Evolutionary conservation across 2,888 invertebrate genomes (phyloP), one percentile per base, ranked within the genome.

Genomic region (Xestia c-nigrum): DNA sequence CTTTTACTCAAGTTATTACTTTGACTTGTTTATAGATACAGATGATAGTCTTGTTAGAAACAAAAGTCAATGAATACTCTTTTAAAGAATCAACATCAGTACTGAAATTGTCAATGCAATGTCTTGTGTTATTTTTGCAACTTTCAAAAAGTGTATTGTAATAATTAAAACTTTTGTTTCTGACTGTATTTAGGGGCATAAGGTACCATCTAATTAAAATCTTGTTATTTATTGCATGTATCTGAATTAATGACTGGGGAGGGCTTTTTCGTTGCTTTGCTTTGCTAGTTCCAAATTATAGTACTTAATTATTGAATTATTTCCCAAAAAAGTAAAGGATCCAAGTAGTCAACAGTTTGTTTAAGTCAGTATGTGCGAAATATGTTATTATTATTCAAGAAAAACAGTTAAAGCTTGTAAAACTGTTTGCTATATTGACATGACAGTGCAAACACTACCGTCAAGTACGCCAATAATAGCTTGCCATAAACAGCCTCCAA

Each of bases 161-260:
- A 40, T 59, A 19, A 31, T 31, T 31, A 31, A 31, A 5, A 57
- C 1, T 50, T 61, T 71, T 72, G 57, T 79, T n/a, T 6, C 24
- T 47, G 40, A 50, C 55, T 50, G 21, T 47, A 50, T 43, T 24
- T 50, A 55, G 24, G 40, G 63, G 59, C 5, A 5, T 68, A 69
- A 12, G 69, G 61, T 72, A 57, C 38, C 43, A 46, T 66, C 9
- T 72, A 40, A 46, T 72, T 46, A 24, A 38, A 79, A 38, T 59
- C 21, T 59, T 79, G 12, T 72, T 72, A 57, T 43, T 50, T 78
- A n/a, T 72, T 78, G 72, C 78, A 79, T 78, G 64, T 50, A 55
- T 47, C 31, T 55, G 24, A 71, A 55, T 50, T 66, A 61, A 69
- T 47, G 14, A 40, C 72, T 50, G 43, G 72, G 24, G 16, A 38